phyloP scores from a whole-genome alignment of 1,140 invertebrate genomes.

The Drosophila arawakana region DNA sequence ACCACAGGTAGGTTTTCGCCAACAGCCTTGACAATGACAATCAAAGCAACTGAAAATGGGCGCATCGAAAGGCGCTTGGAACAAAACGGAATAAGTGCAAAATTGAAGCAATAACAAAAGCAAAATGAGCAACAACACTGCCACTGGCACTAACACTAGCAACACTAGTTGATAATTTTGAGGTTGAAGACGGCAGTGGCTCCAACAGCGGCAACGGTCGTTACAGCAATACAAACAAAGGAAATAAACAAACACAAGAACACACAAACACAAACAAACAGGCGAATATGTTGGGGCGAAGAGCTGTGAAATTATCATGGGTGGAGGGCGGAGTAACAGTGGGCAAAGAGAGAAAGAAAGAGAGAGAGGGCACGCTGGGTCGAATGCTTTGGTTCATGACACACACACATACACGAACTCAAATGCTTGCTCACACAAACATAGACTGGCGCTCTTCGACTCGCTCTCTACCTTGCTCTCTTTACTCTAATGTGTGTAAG shows the following conservation, averaged over 20 bases:
- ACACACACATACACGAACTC: slow-evolving; percentile 36
- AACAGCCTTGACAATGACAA: slow-evolving; percentile 78
- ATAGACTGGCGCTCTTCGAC: slow-evolving; percentile 14
- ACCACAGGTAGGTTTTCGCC: slow-evolving; percentile 71
- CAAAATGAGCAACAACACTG: slow-evolving; percentile 22
- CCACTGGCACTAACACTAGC: slow-evolving; percentile 20
- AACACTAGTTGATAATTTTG: slow-evolving; percentile 47
- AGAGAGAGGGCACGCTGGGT: slow-evolving; percentile 51
- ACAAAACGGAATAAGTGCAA: slow-evolving; percentile 41
- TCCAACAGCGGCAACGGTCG: slow-evolving; percentile 55
- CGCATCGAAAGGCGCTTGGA: slow-evolving; percentile 17
- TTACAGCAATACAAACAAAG: slow-evolving; percentile 81
- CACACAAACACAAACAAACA: slow-evolving; percentile 65
- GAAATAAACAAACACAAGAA: slow-evolving; percentile 76
- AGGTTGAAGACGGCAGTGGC: slow-evolving; percentile 1
- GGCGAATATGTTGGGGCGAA: slow-evolving; percentile 56
- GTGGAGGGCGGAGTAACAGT: slow-evolving; percentile 1
- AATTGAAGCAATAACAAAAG: slow-evolving; percentile 40
- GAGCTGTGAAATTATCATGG: slow-evolving; percentile 26
- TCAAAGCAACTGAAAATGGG: slow-evolving; percentile 66
- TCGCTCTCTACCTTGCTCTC: slow-evolving; percentile 16
- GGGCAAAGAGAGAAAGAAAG: slow-evolving; percentile 15
- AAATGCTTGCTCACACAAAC: slow-evolving; percentile 23
- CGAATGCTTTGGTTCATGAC: slow-evolving; percentile 71
- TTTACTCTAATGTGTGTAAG: slow-evolving; percentile 12